These are phyloP conservation scores for Meandrusa payeni DNA, from an alignment of 2,888 invertebrate genomes.

Conservation along the genomic window DNA sequence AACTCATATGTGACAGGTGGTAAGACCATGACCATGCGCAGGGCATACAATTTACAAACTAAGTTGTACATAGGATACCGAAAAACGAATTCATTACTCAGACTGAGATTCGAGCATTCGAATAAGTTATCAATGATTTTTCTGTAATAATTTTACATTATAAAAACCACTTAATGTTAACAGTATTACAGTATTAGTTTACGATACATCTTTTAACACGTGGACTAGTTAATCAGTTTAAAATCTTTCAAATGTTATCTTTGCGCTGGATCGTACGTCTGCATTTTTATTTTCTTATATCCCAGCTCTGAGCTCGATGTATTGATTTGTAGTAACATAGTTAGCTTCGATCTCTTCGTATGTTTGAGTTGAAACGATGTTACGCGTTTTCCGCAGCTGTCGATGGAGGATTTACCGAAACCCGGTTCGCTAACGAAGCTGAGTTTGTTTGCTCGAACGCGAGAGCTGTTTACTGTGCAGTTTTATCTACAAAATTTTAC, in stretches of 20 bases:
- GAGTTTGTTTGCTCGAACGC: slow-evolving; percentile 45
- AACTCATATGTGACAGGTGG: too few relatives aligned
- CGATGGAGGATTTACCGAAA: slow-evolving; percentile 53
- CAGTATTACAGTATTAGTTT: too few relatives aligned
- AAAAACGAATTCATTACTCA: too few relatives aligned
- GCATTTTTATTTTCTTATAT: background rate
- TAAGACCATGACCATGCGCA: too few relatives aligned
- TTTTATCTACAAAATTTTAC: slow-evolving; percentile 18
- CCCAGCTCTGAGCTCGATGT: background rate
- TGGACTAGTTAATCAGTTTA: background rate
- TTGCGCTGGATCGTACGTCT: too few relatives aligned
- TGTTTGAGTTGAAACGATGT: slow-evolving; percentile 27
- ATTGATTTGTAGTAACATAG: slow-evolving; percentile 19
- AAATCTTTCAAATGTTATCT: background rate
- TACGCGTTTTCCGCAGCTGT: slow-evolving; percentile 47
- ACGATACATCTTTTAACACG: too few relatives aligned
- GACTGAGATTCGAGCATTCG: too few relatives aligned
- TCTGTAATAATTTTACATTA: too few relatives aligned
- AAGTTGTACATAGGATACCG: too few relatives aligned
- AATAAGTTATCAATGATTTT: too few relatives aligned
- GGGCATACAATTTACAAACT: too few relatives aligned
- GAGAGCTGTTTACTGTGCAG: slow-evolving; percentile 27
- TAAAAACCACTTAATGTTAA: too few relatives aligned
- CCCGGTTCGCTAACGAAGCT: slow-evolving; percentile 55
- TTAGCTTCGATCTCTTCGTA: slow-evolving; percentile 29